Evolutionary conservation across 2,888 invertebrate genomes (phyloP).

Genomic region (Orthosia incerta): DNA sequence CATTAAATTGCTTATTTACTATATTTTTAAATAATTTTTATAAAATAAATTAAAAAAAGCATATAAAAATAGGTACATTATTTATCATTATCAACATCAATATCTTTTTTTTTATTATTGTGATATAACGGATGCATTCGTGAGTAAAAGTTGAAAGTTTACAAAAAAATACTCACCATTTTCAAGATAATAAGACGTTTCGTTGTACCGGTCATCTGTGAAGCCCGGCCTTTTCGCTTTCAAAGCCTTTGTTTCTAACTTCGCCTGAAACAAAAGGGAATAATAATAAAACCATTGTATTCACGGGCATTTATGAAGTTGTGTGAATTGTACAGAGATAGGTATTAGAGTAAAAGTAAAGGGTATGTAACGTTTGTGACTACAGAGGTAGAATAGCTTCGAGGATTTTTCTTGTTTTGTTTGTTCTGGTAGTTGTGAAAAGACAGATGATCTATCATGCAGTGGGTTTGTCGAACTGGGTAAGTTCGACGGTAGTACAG

Average conservation of each 20-base stretch:
- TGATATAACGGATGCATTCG: background rate
- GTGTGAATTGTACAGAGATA: conserved; percentile 54
- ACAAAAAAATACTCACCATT: conserved; percentile 93
- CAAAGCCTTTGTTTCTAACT: conserved; percentile 97
- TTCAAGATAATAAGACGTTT: conserved; percentile 98
- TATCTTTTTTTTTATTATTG: background rate
- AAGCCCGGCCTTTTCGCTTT: conserved; percentile 98
- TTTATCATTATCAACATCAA: too few relatives aligned
- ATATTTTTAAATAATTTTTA: too few relatives aligned
- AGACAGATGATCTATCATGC: background rate
- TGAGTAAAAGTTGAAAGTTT: background rate
- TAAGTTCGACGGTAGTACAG: too few relatives aligned
- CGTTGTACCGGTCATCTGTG: conserved; percentile 97
- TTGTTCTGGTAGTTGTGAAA: background rate
- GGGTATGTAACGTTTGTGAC: conserved; percentile 3
- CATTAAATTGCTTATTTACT: too few relatives aligned
- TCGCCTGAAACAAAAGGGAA: conserved; percentile 93
- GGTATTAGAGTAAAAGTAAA: conserved; percentile 29
- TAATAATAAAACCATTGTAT: conserved; percentile 60
- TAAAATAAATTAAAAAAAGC: too few relatives aligned
- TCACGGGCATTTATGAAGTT: conserved; percentile 55
- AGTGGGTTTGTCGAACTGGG: background rate
- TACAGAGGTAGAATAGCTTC: background rate
- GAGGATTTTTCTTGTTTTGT: background rate
- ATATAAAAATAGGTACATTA: too few relatives aligned